These are phyloP conservation scores for Strigamia transsilvanica DNA, from an alignment of 2,888 invertebrate species.

Conservation along the genomic window DNA sequence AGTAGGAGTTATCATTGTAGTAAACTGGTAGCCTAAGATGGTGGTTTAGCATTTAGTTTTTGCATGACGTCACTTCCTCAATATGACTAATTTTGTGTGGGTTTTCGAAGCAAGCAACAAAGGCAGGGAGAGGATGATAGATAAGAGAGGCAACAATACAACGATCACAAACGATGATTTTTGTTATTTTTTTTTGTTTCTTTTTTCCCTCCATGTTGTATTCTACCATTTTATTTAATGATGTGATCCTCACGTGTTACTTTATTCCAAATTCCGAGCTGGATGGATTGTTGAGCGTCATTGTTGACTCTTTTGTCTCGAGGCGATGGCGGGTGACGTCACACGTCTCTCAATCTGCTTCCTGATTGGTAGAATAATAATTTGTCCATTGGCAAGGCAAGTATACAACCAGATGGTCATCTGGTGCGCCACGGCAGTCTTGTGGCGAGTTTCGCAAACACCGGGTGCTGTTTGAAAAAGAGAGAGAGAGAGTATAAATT, in stretches of 20 bases:
- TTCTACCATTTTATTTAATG: background rate
- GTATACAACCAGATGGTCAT: slow-evolving; percentile 40
- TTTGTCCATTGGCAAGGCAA: slow-evolving; percentile 49
- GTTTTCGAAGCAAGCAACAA: slow-evolving; percentile 36
- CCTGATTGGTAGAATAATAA: slow-evolving; percentile 43
- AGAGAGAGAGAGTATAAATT: background rate
- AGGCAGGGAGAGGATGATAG: slow-evolving; percentile 44
- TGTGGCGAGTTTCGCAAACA: slow-evolving; percentile 40
- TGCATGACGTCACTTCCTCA: slow-evolving; percentile 43
- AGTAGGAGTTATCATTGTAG: slow-evolving; percentile 24
- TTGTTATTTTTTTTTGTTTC: slow-evolving; percentile 1
- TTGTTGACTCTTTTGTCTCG: slow-evolving; percentile 45
- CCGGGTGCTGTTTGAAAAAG: slow-evolving; percentile 5
- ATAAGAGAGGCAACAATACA: slow-evolving; percentile 49
- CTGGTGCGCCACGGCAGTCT: slow-evolving; percentile 40
- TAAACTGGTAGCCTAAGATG: slow-evolving; percentile 31
- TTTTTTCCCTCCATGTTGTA: slow-evolving; percentile 28
- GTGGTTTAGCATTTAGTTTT: slow-evolving; percentile 21
- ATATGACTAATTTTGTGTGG: background rate
- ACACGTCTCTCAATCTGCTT: slow-evolving; percentile 45
- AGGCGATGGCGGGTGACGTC: slow-evolving; percentile 48
- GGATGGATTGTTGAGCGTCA: slow-evolving; percentile 48
- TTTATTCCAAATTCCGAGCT: slow-evolving; percentile 4
- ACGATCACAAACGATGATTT: slow-evolving; percentile 42
- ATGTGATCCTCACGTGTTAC: slow-evolving; percentile 37